Percentiles rank a stretch among this genome's conserved stretches.
Conservation (phyloP, 2,888 invertebrate species). For the Nephrotoma flavescens region DNA sequence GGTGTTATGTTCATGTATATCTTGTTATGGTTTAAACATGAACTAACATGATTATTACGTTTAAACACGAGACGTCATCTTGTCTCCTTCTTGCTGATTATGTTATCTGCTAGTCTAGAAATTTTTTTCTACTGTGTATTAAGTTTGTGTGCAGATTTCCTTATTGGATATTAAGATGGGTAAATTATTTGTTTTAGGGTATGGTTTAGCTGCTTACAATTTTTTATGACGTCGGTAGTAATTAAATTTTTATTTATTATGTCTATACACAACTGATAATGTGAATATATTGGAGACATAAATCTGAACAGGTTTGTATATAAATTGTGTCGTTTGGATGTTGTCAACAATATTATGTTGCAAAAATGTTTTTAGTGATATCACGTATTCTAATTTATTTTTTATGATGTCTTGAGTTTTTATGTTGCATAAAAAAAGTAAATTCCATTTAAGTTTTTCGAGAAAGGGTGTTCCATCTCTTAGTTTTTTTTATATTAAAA, state of each 20-base stretch:
- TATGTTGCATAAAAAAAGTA: not conserved
- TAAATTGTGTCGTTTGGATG: not conserved
- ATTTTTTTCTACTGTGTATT: not conserved
- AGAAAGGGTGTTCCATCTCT: too few species aligned
- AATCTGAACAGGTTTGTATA: too few species aligned
- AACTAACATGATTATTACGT: not conserved
- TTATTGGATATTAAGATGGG: not conserved
- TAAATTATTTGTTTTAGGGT: not conserved
- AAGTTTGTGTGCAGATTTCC: not conserved
- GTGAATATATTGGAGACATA: not conserved
- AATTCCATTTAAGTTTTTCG: not conserved
- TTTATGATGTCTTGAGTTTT: not conserved
- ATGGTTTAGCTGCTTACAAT: not conserved
- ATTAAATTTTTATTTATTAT: not conserved
- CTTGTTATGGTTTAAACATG: not conserved
- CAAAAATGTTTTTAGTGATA: not conserved
- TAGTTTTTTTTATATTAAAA: too few species aligned
- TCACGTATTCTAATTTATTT: not conserved
- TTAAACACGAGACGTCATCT: not conserved
- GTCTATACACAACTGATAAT: not conserved
- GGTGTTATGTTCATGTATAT: not conserved
- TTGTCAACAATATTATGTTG: not conserved
- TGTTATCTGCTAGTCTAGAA: not conserved
- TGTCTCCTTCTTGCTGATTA: not conserved
- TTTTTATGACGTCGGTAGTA: not conserved